Evolutionary conservation across 2,888 invertebrate genomes (phyloP).

Genomic region (Limnephilus lunatus): DNA sequence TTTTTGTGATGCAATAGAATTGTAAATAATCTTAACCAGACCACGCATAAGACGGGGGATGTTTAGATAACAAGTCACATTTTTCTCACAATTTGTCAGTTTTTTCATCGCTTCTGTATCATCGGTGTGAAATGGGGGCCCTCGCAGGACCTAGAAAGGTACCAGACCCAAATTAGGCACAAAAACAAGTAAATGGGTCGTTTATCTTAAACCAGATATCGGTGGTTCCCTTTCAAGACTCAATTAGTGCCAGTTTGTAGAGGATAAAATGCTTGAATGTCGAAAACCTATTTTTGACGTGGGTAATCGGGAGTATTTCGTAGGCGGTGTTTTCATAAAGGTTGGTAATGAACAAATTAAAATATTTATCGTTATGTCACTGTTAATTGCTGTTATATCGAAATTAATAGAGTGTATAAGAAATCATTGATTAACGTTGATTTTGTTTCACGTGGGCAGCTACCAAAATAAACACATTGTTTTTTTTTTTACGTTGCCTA

Average conservation of each 20-base stretch:
- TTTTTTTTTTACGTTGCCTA: neutral
- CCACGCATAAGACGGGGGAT: neutral
- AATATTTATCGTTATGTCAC: neutral
- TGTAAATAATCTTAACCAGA: neutral
- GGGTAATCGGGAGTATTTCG: constrained; percentile 10
- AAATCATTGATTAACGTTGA: neutral
- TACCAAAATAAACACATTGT: neutral
- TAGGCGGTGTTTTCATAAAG: constrained; percentile 2
- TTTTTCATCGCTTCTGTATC: constrained; percentile 16
- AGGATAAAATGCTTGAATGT: constrained; percentile 54
- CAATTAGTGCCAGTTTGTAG: constrained; percentile 62
- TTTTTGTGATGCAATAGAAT: neutral
- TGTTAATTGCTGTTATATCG: neutral
- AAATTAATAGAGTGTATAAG: neutral
- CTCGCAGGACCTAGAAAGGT: neutral
- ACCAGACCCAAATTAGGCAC: constrained; percentile 12
- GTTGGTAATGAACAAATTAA: constrained; percentile 17
- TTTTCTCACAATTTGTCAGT: constrained; percentile 53
- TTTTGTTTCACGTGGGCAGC: neutral
- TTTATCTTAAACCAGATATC: constrained; percentile 43
- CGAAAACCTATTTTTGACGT: constrained; percentile 1
- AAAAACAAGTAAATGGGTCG: constrained; percentile 28
- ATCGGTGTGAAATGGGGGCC: constrained; percentile 36
- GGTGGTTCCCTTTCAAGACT: constrained; percentile 54
- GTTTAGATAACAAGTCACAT: constrained; percentile 21